Evolutionary conservation across 2,888 invertebrate species (phyloP).

Genomic region (Lycocerus yunnanus): DNA sequence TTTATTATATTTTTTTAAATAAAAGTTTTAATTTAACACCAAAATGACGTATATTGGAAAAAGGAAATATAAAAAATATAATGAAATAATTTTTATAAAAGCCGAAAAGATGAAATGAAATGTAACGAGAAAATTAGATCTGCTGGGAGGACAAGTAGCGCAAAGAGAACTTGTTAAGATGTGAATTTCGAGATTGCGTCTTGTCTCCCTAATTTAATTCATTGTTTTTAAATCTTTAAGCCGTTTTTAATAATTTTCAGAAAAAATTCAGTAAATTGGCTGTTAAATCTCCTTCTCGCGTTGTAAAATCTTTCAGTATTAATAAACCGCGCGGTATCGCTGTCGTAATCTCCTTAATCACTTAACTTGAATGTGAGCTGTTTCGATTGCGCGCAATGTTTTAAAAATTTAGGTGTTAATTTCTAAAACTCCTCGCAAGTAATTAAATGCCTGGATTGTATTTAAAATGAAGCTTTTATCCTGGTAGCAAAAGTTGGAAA

Average conservation of each 20-base stretch:
- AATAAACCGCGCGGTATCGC: background rate
- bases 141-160: constrained; percentile 21
- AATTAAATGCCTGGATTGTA: constrained; percentile 13
- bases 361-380: background rate
- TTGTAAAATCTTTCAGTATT: background rate
- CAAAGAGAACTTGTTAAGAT: constrained; percentile 13
- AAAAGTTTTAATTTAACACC: constrained; percentile 9
- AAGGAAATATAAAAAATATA: constrained; percentile 1
- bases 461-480: constrained; percentile 10
- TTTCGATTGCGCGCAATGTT: background rate
- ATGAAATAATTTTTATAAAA: constrained; percentile 20
- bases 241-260: constrained; percentile 18
- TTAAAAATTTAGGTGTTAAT: background rate
- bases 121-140: constrained; percentile 27
- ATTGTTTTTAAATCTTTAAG: constrained; percentile 23
- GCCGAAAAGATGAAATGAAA: constrained; percentile 25
- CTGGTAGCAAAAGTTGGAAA: constrained; percentile 1
- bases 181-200: constrained; percentile 23
- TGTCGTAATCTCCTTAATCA: background rate
- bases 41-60: background rate
- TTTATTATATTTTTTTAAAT: background rate
- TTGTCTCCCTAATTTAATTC: constrained; percentile 27
- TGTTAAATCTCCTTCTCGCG: background rate
- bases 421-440: constrained; percentile 9
- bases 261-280: background rate